Percentiles rank a stretch among this genome's conserved stretches.
Conservation (phyloP, 2,888 invertebrate species). For the Cataglyphis livida region DNA sequence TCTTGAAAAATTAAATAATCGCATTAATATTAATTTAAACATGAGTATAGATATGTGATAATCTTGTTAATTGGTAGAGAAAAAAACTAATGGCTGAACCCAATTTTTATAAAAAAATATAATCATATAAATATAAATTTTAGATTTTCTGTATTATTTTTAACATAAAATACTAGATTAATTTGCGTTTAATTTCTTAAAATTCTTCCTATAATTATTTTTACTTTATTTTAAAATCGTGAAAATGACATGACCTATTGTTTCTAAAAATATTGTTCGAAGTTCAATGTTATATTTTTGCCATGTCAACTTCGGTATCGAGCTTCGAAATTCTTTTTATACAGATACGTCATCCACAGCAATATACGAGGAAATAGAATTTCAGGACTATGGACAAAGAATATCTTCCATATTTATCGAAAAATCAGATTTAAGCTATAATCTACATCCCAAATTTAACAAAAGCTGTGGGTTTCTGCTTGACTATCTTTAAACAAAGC, state of each 20-base stretch:
- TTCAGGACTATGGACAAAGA: slow-evolving; percentile 24
- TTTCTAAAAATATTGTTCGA: neutral
- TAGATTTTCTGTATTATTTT: neutral
- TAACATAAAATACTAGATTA: neutral
- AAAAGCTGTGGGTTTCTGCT: slow-evolving; percentile 21
- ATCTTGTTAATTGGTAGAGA: neutral
- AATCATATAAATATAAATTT: neutral
- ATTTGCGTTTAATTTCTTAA: neutral
- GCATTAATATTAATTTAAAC: neutral
- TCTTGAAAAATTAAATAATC: neutral
- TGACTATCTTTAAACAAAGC: slow-evolving; percentile 28
- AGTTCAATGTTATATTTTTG: slow-evolving; percentile 5
- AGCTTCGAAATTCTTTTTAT: neutral
- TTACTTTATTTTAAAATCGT: neutral
- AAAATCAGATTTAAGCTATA: slow-evolving; percentile 38
- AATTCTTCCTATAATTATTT: neutral
- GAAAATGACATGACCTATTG: neutral
- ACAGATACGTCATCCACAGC: slow-evolving; percentile 3
- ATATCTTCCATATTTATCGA: slow-evolving; percentile 36
- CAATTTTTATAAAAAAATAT: neutral
- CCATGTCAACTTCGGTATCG: neutral
- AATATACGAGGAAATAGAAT: slow-evolving; percentile 44
- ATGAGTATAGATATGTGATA: neutral
- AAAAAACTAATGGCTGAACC: neutral
- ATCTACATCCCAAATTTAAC: neutral